Evolutionary conservation across 2,113 vertebrate genomes (phyloP).

Genomic region (Cephalopterus ornatus): DNA sequence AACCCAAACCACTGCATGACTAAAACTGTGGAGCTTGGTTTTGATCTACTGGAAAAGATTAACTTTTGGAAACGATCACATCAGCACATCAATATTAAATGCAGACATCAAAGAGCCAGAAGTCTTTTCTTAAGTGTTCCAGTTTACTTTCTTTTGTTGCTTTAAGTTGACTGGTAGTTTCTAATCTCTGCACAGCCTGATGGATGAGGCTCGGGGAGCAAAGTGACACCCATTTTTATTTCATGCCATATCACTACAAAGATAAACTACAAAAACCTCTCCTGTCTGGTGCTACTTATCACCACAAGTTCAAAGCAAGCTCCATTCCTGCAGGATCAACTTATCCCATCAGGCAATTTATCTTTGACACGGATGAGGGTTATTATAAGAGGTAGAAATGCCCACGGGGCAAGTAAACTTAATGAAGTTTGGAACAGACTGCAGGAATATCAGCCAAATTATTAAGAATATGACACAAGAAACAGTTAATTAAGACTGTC

Average conservation of each 20-base stretch:
- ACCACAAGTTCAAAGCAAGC: background rate
- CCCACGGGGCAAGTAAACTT: constrained; percentile 55
- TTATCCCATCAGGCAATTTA: constrained; percentile 37
- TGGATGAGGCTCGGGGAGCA: background rate
- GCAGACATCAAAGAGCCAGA: background rate
- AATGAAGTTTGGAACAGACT: constrained; percentile 69
- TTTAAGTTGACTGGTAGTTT: background rate
- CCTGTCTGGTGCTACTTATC: background rate
- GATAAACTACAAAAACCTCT: background rate
- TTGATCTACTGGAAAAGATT: background rate
- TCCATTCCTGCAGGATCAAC: background rate
- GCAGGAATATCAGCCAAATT: constrained; percentile 27
- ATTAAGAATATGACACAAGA: constrained; percentile 52
- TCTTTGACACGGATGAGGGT: constrained; percentile 48
- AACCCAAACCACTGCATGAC: background rate
- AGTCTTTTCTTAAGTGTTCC: background rate
- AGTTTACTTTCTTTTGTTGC: background rate
- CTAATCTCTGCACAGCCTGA: background rate
- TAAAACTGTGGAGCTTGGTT: background rate
- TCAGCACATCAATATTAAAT: background rate
- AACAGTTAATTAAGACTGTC: constrained; percentile 63
- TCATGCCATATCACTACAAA: background rate
- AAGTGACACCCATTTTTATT: background rate
- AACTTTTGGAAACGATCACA: background rate
- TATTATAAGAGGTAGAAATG: constrained; percentile 19